Base-by-base conservation (phyloP, 2,888 invertebrate species). In the Melinaea menophilus region DNA sequence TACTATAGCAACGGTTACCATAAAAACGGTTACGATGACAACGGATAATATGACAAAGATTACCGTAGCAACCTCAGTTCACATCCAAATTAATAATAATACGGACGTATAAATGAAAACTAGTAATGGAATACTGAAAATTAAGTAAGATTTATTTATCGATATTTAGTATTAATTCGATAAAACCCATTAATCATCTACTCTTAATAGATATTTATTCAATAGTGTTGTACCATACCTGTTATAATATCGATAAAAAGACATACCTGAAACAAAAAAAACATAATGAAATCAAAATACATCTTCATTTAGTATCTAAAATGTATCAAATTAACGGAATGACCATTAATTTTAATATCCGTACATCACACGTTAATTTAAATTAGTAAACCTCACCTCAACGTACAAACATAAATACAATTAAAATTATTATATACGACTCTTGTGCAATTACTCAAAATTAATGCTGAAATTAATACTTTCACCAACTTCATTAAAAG, bases 391-490 rank as follows among this genome's bases (percentile, higher is more conserved):
- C 77, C 80, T 80, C 82, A 31, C 77, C 77, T 77, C 71, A 73
- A 76, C 76, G 78, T 77, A 81, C 78, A 79, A 79, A 81, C 85
- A 88, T 89, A 88, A 88, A 66, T 67, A 87, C 75, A 83, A 85
- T 86, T 86, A 83, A 83, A 83, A 80, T 76, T 79, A 79, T 84
- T 69, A 84, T 88, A 84, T 85, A 82, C 82, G 79, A 76, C 80
- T 79, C 86, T 80, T 75, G 78, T 76, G 83, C 85, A 88, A 88
- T 90, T 89, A 90, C 78, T 89, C 86, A 84, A 80, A 86, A 86
- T 88, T 90, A 88, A 88, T 88, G 88, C 84, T 79, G 88, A 89
- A 90, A 89, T 88, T 87, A 89, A 90, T 90, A 90, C 87, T 88
- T 89, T 87, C 82, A 84, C 84, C 84, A 81, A 84, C 86, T 86